Evolutionary conservation across 1,140 invertebrate species (phyloP).

Genomic region (Leptinotarsa undecemlineata): DNA sequence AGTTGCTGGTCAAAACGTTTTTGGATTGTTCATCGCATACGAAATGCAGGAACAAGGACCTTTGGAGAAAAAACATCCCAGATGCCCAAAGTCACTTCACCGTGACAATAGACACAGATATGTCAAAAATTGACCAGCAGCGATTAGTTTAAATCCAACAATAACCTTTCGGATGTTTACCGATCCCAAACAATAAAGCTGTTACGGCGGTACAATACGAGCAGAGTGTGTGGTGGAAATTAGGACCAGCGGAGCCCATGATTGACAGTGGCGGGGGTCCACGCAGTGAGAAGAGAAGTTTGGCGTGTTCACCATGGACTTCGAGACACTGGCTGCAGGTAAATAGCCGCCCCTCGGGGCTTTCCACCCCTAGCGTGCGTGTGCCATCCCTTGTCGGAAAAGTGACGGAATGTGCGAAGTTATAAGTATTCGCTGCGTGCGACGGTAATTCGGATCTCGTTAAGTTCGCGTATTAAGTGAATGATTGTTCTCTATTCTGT

Average conservation of each 20-base stretch:
- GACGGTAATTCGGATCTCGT: conserved; percentile 28
- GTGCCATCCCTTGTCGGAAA: neutral
- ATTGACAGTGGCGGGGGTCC: conserved; percentile 39
- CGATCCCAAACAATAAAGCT: conserved; percentile 42
- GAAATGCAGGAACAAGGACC: too few species aligned
- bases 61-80: too few species aligned
- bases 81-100: neutral
- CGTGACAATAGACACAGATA: conserved; percentile 4
- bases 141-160: conserved; percentile 18
- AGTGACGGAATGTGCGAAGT: conserved; percentile 1
- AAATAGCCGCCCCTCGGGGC: conserved; percentile 29
- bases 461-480: conserved; percentile 44
- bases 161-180: conserved; percentile 42
- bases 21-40: too few species aligned
- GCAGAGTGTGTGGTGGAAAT: conserved; percentile 25
- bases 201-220: conserved; percentile 44
- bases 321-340: conserved; percentile 53
- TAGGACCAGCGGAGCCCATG: conserved; percentile 41
- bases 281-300: conserved; percentile 39
- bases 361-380: conserved; percentile 7
- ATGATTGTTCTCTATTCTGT: conserved; percentile 41
- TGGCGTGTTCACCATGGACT: conserved; percentile 49
- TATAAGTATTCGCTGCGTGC: conserved; percentile 9
- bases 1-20: too few species aligned
- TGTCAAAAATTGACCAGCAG: conserved; percentile 19